Conservation (phyloP, 2,113 vertebrate genomes). For the Dromiciops gliroides region DNA sequence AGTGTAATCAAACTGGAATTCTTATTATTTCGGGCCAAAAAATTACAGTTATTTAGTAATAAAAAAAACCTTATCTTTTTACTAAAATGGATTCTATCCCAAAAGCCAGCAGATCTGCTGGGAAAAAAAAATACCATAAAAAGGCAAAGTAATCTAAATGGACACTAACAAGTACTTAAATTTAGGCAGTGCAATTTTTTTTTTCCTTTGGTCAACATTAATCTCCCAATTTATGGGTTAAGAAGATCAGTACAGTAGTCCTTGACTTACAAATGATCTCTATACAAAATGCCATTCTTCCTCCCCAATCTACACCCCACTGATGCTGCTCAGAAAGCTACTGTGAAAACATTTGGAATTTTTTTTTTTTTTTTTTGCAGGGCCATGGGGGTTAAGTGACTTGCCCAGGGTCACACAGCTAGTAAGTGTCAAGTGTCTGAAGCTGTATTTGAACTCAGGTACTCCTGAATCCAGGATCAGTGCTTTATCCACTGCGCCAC, state of each 20-base stretch:
- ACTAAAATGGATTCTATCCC: not conserved
- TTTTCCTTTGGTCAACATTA: not conserved
- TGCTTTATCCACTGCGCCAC: no score
- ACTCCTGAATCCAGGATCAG: no score
- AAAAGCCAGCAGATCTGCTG: not conserved
- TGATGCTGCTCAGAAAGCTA: not conserved
- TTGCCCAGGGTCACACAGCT: no score
- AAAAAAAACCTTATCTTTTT: not conserved
- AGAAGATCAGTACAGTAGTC: not conserved
- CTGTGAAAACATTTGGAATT: not conserved
- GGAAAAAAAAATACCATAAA: not conserved
- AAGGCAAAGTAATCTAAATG: not conserved
- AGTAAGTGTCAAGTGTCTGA: no score
- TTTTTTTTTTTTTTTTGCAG: no score
- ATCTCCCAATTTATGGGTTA: not conserved
- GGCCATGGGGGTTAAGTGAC: no score
- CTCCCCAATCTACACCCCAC: not conserved
- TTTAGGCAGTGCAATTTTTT: not conserved
- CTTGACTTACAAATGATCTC: not conserved
- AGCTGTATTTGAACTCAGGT: no score
- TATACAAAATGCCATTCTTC: not conserved
- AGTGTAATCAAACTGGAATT: not conserved
- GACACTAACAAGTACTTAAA: not conserved
- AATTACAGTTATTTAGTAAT: not conserved
- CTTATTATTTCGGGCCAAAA: not conserved